Evolutionary conservation across 2,113 vertebrate species (phyloP), one percentile per base, ranked within the genome.

Genomic region (Propithecus coquereli): DNA sequence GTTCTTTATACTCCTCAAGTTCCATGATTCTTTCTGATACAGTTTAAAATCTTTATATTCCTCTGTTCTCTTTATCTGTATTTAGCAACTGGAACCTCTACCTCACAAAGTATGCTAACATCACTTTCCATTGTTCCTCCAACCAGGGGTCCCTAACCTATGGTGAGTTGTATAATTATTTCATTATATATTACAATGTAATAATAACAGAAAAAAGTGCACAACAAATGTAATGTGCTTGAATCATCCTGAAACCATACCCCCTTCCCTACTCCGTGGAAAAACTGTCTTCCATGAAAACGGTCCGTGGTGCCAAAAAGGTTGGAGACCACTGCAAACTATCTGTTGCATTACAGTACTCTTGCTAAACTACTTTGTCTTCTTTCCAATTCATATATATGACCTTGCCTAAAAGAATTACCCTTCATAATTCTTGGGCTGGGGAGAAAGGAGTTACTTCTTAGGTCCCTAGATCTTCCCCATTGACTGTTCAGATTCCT

Each of bases 61-160:
- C 91, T 85, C 65, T 82, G 1, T 74, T 59, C 80, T 77, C 30
- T 92, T 73, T 73, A 18, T 96, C 82, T 96, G 54, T 95, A 95
- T 90, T 96, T 95, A 94, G 68, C 83, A 94, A 18, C 81, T 91
- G 74, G 73, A 95, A 92, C 89, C 81, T 94, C 93, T 93, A 43
- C 27, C 50, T 94, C 85, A 82, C 91, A 63, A 90, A 91, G 88
- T 88, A 25, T 37, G 82, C 52, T 79, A 80, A 85, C 43, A 90
- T 83, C n/a, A 50, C 43, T 90, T 94, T 91, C 37, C 68, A 92
- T 90, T 76, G 32, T 77, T 63, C 25, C 57, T 96, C 9, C 79
- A 83, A 54, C 52, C 52, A 54, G 17, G 17, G 52, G 52, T 54
- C 52, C 52, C 52, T 18, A 54, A 54, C 52, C 52, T 54, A 54